Conservation (phyloP, 1,140 invertebrate genomes). For the Drosophila serrata region DNA sequence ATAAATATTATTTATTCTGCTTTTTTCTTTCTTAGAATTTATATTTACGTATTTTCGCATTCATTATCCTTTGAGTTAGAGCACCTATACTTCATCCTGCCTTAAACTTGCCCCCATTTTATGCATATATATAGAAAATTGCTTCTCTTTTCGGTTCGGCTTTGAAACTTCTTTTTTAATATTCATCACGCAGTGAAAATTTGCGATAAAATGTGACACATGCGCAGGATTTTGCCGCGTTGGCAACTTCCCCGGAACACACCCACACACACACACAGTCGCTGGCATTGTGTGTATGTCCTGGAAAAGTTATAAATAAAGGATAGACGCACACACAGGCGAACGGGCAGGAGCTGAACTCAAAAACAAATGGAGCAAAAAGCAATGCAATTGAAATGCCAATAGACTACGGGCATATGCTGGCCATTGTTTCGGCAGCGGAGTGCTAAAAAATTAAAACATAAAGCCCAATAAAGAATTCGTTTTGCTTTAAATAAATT, state of each 20-base stretch:
- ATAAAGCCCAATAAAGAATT: slow-evolving; percentile 65
- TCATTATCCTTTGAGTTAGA: slow-evolving; percentile 10
- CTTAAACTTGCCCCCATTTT: slow-evolving; percentile 24
- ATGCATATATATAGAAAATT: slow-evolving; percentile 53
- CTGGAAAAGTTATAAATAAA: slow-evolving; percentile 77
- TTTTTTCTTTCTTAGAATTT: not conserved
- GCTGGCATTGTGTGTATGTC: slow-evolving; percentile 27
- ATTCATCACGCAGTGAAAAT: slow-evolving; percentile 63
- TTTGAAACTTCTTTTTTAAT: slow-evolving; percentile 78
- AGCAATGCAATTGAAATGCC: slow-evolving; percentile 80
- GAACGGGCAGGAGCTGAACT: slow-evolving; percentile 46
- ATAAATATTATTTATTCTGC: not conserved
- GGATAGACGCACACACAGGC: slow-evolving; percentile 42
- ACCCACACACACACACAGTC: slow-evolving; percentile 11
- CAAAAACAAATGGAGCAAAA: slow-evolving; percentile 68
- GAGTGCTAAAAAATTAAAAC: slow-evolving; percentile 76
- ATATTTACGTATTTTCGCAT: not conserved
- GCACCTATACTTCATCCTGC: slow-evolving; percentile 26
- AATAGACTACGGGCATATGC: slow-evolving; percentile 69
- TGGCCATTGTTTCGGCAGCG: slow-evolving; percentile 61
- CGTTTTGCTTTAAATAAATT: slow-evolving; percentile 78
- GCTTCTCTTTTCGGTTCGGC: slow-evolving; percentile 45
- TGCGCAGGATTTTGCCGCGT: slow-evolving; percentile 76
- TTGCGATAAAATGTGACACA: slow-evolving; percentile 78
- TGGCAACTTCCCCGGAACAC: slow-evolving; percentile 52